Evolutionary conservation across 2,888 invertebrate species (phyloP).

Genomic region (Cantharis nigra): DNA sequence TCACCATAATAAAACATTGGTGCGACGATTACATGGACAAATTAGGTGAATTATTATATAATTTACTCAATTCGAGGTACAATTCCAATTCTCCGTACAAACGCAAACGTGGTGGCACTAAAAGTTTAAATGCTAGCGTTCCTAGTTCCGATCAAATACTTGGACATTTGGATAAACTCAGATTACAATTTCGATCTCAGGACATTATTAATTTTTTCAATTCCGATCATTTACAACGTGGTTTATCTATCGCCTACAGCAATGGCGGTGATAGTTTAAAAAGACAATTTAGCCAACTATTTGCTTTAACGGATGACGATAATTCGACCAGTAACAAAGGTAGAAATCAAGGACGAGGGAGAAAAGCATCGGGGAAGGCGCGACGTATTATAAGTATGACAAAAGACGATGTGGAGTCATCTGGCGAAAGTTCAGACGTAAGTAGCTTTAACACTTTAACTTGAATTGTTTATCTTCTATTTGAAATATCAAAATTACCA

Average conservation of each 20-base stretch:
- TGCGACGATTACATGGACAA: conserved; percentile 91
- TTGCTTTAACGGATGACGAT: conserved; percentile 88
- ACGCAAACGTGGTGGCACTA: conserved; percentile 80
- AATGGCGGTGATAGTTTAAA: conserved; percentile 87
- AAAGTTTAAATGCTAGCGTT: conserved; percentile 70
- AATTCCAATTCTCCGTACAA: conserved; percentile 90
- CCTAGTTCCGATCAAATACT: conserved; percentile 86
- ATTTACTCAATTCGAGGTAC: conserved; percentile 78
- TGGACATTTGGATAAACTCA: conserved; percentile 89
- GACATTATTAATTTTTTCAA: conserved; percentile 81
- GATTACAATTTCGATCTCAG: conserved; percentile 71
- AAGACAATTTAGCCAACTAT: conserved; percentile 88
- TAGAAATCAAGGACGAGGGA: conserved; percentile 64
- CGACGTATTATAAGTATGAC: conserved; percentile 43
- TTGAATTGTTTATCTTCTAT: not conserved
- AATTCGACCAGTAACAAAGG: conserved; percentile 64
- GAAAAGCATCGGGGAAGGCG: conserved; percentile 52
- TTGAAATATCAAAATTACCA: not conserved
- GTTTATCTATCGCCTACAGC: conserved; percentile 84
- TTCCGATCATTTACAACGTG: conserved; percentile 89
- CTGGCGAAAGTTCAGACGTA: conserved; percentile 82
- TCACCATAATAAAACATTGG: conserved; percentile 92
- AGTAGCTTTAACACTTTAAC: conserved; percentile 30
- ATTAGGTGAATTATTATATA: conserved; percentile 79
- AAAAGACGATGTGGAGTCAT: conserved; percentile 64